A percentile compares a stretch with the other conserved stretches of the same genome.
Conservation (phyloP, 2,888 invertebrate species). For the Hecatera dysodea region DNA sequence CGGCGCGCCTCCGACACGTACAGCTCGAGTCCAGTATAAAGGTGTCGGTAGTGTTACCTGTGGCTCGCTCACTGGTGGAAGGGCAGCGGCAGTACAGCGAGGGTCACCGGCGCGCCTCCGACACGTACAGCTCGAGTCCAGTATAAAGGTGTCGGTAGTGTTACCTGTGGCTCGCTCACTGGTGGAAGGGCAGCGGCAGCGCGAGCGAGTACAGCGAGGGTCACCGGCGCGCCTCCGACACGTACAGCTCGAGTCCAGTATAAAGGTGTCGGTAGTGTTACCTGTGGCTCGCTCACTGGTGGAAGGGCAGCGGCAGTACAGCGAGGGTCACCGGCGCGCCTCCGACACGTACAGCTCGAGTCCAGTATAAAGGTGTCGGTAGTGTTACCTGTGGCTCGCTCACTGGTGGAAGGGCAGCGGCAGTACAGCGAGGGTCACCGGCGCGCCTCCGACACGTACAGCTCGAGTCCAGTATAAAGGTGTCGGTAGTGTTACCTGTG, state of each 20-base stretch:
- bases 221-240: conserved; percentile 93
- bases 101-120: conserved; percentile 93
- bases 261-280: background rate
- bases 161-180: conserved; percentile 64
- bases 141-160: no score
- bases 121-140: no score
- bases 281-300: conserved; percentile 65
- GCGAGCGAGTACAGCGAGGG: conserved; percentile 88
- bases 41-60: conserved; percentile 2
- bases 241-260: no score
- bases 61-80: conserved; percentile 67
- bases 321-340: conserved; percentile 93
- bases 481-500: conserved; percentile 15
- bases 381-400: conserved; percentile 62
- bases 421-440: conserved; percentile 92
- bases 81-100: conserved; percentile 83
- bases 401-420: conserved; percentile 70
- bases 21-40: no score
- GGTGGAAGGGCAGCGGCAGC: conserved; percentile 74
- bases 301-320: conserved; percentile 79
- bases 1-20: conserved; percentile 93
- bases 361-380: no score
- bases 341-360: conserved; percentile 95
- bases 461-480: no score
- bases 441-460: conserved; percentile 93